Evolutionary conservation across 2,113 vertebrate genomes (phyloP).

Genomic region (Catagonus wagneri): DNA sequence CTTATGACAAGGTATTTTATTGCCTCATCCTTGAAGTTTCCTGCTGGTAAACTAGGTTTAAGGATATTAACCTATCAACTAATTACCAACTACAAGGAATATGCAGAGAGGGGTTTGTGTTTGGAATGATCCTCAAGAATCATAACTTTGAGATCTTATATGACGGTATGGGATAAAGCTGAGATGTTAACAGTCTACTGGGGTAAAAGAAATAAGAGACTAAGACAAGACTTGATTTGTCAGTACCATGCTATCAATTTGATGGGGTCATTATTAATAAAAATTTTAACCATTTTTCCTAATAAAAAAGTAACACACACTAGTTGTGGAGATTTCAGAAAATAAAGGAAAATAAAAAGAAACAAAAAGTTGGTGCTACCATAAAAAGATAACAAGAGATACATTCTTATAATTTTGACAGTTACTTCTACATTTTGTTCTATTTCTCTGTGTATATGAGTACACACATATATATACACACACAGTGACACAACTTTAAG

Average conservation of each 20-base stretch:
- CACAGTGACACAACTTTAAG: not conserved
- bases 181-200: not conserved
- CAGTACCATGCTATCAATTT: not conserved
- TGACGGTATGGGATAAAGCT: not conserved
- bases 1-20: constrained; percentile 8
- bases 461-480: not conserved
- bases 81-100: not conserved
- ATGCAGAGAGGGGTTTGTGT: not conserved
- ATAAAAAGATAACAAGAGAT: constrained; percentile 33
- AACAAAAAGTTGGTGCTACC: not conserved
- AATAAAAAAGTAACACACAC: constrained; percentile 20
- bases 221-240: constrained; percentile 9
- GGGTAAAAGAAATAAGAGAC: not conserved
- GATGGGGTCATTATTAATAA: not conserved
- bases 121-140: not conserved
- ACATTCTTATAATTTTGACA: not conserved
- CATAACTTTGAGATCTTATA: not conserved
- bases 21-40: not conserved
- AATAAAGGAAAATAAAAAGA: constrained; percentile 39
- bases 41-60: not conserved
- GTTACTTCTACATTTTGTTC: not conserved
- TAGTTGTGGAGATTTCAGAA: not conserved
- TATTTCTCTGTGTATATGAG: not conserved
- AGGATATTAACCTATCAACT: not conserved
- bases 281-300: not conserved